These are phyloP conservation scores for Oreocharis arfaki DNA, from an alignment of 2,113 vertebrate species.

Conservation along the genomic window DNA sequence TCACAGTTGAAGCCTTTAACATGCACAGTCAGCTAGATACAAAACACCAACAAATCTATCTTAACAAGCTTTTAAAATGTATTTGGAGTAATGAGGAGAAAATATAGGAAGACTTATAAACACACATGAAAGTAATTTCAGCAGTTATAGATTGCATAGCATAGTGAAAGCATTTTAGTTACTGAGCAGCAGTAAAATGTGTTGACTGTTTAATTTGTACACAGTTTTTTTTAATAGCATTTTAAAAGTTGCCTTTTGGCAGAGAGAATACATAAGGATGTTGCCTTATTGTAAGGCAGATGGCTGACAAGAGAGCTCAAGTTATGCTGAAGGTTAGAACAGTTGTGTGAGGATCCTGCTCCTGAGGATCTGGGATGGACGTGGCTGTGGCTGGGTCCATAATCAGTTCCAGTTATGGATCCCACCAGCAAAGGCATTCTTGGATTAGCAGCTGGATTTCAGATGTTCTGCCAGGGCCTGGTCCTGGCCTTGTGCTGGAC, in stretches of 20 bases:
- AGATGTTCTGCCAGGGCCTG: background rate
- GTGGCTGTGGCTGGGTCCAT: background rate
- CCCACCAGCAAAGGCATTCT: background rate
- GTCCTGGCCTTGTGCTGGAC: background rate
- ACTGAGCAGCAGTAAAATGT: slow-evolving; percentile 9
- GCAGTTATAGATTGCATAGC: slow-evolving; percentile 15
- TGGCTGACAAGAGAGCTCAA: background rate
- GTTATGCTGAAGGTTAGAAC: background rate
- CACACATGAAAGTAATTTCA: slow-evolving; percentile 42
- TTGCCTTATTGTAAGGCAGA: background rate
- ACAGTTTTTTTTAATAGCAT: background rate
- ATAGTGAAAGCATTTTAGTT: slow-evolving; percentile 23
- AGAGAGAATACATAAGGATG: background rate
- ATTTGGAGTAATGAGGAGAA: slow-evolving; percentile 5
- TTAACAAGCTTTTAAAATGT: slow-evolving; percentile 40
- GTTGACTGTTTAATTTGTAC: slow-evolving; percentile 22
- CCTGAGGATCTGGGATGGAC: accelerated
- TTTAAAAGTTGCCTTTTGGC: slow-evolving; percentile 44
- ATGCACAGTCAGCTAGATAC: slow-evolving; percentile 35
- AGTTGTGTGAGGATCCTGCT: background rate
- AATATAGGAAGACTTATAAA: slow-evolving; percentile 35
- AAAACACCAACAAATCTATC: slow-evolving; percentile 24
- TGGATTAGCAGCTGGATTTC: background rate
- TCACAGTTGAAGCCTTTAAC: slow-evolving; percentile 12
- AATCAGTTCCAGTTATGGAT: background rate